A percentile compares a stretch with the other conserved stretches of the same genome.
phyloP scores from a whole-genome alignment of 2,888 invertebrate species.

The Hydraecia micacea region DNA sequence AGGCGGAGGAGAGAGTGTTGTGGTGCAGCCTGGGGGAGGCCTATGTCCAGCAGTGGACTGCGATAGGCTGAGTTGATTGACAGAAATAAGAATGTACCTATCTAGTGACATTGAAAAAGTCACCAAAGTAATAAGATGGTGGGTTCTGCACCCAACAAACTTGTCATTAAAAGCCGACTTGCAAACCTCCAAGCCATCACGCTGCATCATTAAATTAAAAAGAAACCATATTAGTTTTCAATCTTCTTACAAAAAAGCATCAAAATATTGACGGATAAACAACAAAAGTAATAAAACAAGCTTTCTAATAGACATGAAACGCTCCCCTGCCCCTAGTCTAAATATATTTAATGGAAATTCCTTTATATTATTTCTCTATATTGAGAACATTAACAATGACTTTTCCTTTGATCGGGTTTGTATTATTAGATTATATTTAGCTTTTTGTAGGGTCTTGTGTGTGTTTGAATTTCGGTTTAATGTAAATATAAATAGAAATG shows the following conservation, averaged over 20 bases:
- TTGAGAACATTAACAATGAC: slow-evolving; percentile 38
- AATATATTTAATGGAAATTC: slow-evolving; percentile 54
- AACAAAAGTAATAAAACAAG: slow-evolving; percentile 32
- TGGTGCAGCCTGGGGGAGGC: too few species aligned
- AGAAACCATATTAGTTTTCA: neutral
- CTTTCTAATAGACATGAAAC: slow-evolving; percentile 14
- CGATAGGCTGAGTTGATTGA: too few species aligned
- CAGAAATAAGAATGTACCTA: neutral
- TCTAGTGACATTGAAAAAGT: neutral
- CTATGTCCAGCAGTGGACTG: too few species aligned
- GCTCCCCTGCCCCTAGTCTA: slow-evolving; percentile 1
- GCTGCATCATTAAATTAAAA: neutral
- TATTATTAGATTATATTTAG: slow-evolving; percentile 43
- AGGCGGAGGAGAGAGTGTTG: too few species aligned
- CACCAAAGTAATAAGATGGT: too few species aligned
- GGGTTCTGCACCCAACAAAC: too few species aligned
- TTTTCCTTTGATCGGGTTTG: slow-evolving; percentile 45
- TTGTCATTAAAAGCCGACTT: neutral
- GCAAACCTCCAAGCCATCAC: neutral
- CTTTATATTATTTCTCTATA: slow-evolving; percentile 51
- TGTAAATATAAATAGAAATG: neutral
- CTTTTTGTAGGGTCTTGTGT: slow-evolving; percentile 12
- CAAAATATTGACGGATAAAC: slow-evolving; percentile 21
- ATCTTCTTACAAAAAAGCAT: neutral
- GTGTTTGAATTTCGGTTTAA: slow-evolving; percentile 21